phyloP scores from a whole-genome alignment of 1,140 invertebrate genomes.

The Muscidifurax raptorellus region DNA sequence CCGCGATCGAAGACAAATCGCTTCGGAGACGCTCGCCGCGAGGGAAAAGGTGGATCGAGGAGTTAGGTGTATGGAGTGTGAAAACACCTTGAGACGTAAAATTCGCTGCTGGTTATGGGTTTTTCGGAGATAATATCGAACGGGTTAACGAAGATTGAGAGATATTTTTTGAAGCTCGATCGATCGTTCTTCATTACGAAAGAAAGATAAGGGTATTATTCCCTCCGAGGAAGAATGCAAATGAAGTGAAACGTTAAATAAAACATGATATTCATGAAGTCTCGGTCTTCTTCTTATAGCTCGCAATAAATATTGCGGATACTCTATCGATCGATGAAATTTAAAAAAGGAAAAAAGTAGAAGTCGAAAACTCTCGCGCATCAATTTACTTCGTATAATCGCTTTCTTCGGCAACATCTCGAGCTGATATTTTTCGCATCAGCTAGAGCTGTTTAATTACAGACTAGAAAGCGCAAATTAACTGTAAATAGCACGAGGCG shows the following conservation, averaged over 20 bases:
- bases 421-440: neutral
- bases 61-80: neutral
- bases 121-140: neutral
- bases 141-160: neutral
- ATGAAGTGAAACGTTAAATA: neutral
- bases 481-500: neutral
- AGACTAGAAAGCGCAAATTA: neutral
- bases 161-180: neutral
- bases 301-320: neutral
- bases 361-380: neutral
- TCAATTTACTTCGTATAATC: neutral
- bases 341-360: neutral
- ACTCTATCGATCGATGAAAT: neutral
- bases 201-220: too few relatives aligned
- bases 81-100: neutral
- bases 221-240: too few relatives aligned
- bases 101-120: neutral
- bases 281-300: too few relatives aligned
- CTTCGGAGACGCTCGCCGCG: neutral
- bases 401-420: neutral
- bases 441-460: neutral
- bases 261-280: neutral
- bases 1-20: constrained; percentile 42
- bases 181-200: neutral
- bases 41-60: neutral